Base-by-base conservation (phyloP, 1,140 invertebrate genomes). In the Penaeus vannamei region DNA sequence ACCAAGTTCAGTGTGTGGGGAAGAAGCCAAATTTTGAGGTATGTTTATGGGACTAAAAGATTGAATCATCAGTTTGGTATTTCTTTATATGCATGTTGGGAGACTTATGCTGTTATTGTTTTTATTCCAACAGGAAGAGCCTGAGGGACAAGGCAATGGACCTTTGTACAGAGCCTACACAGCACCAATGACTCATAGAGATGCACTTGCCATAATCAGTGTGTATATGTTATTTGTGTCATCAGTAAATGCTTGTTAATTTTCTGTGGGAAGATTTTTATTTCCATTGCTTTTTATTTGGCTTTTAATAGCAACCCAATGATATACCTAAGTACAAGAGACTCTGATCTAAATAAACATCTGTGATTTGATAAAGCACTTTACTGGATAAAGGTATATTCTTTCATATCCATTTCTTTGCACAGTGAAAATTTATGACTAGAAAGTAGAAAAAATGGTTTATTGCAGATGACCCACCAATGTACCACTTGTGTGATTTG, bases 11-110 rank as follows among this genome's bases (percentile, higher is more conserved):
- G 60, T 84, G 82, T 79, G 66, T 59, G 42, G 87, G 87, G 7
- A 89, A 89, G 53, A 84, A 89, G 64, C 87, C 87, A 14, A 89
- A 89, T 59, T 84, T 72, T 89, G 87, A 89, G 87, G 87, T 89
- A 20, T 69, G 80, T 14, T 26, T 84, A 61, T 84, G 66, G 53
- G 12, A 53, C 53, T 53, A 17, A 53, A 14, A 53, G 53, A 10
- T 53, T 12, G 53, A 17, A 53, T 59, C 46, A 81, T 81, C 60
- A 60, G 8, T 59, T 59, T 7, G n/a, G 32, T 72, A 32, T 7
- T 8, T 72, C 14, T 72, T 23, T 22, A 32, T 20, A 32, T 72
- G 66, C 12, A 36, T 79, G 32, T 26, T 5, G 1, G 8, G 8
- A 32, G 1, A 36, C 46, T 23, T 79, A 4, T 19, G 20, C 29